Base-by-base conservation (phyloP, 2,797 vertebrate species). In the Sebastes miniatus region DNA sequence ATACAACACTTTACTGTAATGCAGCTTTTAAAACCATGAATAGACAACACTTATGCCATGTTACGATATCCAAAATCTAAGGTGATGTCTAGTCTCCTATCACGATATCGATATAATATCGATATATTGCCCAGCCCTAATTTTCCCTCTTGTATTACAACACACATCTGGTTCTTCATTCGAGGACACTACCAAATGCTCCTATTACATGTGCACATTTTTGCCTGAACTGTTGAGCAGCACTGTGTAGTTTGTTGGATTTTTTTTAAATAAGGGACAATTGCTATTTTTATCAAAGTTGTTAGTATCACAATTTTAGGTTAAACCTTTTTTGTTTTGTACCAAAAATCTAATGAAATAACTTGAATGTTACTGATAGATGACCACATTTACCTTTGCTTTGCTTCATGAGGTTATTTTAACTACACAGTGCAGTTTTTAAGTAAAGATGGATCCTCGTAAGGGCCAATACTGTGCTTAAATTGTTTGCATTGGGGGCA, bases 351-450 rank as follows among this genome's bases (percentile, higher is more conserved):
- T 10, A 10, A 77, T 34, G 12, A 69, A 25, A 31, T 29, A 39
- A 65, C 54, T 25, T 79, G 54, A 77, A 82, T 81, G 69, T 88
- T 58, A 22, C 58, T 2, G 24, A 50, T n/a, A 8, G 13, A 25
- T 47, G 5, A 36, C 71, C 2, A 63, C 47, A 61, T 56, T 43
- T 14, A 36, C 24, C 32, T 62, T 72, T 20, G 13, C 20, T 68
- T 74, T 27, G 56, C 22, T 22, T 24, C 3, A 32, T 68, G 50
- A 80, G 6, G 6, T 66, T 6, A 4, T 80, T 73, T 71, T 29
- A 20, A 77, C 77, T 71, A 73, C 76, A 82, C 83, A 80, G 79
- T 89, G 80, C 83, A 90, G 83, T 74, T 86, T 86, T 76, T 64
- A n/a, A 73, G 50, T 61, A 18, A 59, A 63, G 31, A 77, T 2